phyloP scores from a whole-genome alignment of 2,888 invertebrate species.

The Ariolimax columbianus region DNA sequence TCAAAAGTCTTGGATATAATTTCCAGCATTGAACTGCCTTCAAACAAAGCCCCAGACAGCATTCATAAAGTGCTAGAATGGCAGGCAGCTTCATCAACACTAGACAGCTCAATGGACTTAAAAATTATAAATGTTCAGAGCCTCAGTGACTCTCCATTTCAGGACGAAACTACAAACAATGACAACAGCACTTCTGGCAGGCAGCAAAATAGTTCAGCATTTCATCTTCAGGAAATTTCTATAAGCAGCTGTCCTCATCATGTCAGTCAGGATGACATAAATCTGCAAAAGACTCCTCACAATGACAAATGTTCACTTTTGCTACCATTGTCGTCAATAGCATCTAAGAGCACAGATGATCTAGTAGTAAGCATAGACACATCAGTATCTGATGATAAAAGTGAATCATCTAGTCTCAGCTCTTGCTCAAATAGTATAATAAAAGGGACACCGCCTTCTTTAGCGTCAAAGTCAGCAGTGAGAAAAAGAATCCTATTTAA shows the following conservation, averaged over 20 bases:
- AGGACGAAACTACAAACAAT: neutral
- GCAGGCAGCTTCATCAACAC: neutral
- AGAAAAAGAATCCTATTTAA: neutral
- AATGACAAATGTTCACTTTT: neutral
- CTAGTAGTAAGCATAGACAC: neutral
- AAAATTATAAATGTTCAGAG: slow-evolving; percentile 43
- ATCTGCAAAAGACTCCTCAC: neutral
- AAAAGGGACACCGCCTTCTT: neutral
- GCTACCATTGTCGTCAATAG: neutral
- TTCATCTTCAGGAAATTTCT: neutral
- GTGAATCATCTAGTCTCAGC: neutral
- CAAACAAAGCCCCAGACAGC: slow-evolving; percentile 19
- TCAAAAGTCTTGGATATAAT: neutral
- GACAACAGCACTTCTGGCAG: neutral
- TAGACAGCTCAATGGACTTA: neutral
- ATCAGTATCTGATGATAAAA: slow-evolving; percentile 22
- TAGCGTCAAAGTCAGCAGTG: neutral
- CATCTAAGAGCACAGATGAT: neutral
- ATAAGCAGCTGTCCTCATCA: neutral
- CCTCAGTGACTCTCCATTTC: slow-evolving; percentile 26
- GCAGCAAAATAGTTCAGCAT: slow-evolving; percentile 14
- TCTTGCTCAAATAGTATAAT: neutral
- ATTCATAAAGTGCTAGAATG: slow-evolving; percentile 38
- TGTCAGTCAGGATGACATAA: neutral
- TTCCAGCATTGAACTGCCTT: slow-evolving; percentile 6